A percentile compares a stretch with the other conserved stretches of the same genome.
These are phyloP conservation scores for Cephus runcator DNA, from an alignment of 2,888 invertebrate species.

Conservation along the genomic window DNA sequence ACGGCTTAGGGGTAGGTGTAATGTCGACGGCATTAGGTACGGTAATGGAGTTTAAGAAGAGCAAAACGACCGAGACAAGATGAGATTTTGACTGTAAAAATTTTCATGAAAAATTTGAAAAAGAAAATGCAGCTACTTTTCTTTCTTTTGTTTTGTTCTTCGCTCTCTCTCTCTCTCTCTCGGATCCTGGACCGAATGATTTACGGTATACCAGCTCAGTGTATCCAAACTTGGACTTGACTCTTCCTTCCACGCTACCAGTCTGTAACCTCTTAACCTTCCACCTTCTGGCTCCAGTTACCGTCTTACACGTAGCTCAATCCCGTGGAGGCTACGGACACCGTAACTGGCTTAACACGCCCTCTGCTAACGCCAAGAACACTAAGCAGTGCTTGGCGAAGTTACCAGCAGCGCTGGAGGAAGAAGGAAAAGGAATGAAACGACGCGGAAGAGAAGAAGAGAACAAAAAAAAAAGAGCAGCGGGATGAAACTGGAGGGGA, in stretches of 20 bases:
- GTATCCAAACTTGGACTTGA: neutral
- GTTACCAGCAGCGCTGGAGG: constrained; percentile 15
- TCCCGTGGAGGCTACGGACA: constrained; percentile 28
- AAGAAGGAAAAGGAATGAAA: constrained; percentile 18
- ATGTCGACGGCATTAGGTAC: neutral
- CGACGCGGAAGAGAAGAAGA: neutral
- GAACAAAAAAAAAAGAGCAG: neutral
- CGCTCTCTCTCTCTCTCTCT: neutral
- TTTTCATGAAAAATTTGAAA: no score
- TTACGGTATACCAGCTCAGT: neutral
- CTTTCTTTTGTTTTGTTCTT: constrained; percentile 6
- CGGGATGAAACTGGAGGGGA: neutral
- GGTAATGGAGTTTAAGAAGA: neutral
- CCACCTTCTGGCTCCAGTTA: constrained; percentile 27
- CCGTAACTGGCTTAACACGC: constrained; percentile 44
- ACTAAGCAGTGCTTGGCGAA: constrained; percentile 1
- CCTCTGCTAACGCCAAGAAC: constrained; percentile 43
- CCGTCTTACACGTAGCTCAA: constrained; percentile 25
- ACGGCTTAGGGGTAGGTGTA: neutral
- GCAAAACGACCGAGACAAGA: neutral
- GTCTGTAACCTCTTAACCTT: constrained; percentile 10
- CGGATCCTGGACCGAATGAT: neutral
- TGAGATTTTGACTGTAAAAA: neutral
- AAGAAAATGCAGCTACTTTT: neutral
- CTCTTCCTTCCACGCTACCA: constrained; percentile 16